These are phyloP conservation scores for Eublepharis macularius DNA, from an alignment of 2,113 vertebrate species.

Conservation along the genomic window DNA sequence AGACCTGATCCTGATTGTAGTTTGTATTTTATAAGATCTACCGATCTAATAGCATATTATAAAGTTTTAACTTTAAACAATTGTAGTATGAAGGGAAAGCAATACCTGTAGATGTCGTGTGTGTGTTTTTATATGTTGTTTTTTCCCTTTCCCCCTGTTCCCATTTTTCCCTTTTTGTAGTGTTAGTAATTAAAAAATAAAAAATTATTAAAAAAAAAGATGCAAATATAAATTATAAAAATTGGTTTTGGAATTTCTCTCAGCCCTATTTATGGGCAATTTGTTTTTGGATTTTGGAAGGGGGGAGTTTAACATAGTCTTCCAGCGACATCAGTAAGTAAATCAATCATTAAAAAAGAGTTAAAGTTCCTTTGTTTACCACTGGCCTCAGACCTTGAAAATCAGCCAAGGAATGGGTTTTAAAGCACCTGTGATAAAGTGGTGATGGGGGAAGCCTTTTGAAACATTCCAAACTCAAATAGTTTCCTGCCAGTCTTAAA, in stretches of 20 bases:
- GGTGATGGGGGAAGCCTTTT: neutral
- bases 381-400: neutral
- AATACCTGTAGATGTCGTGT: too few relatives aligned
- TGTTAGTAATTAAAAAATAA: too few relatives aligned
- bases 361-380: neutral
- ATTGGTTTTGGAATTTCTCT: neutral
- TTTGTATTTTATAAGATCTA: too few relatives aligned
- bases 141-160: too few relatives aligned
- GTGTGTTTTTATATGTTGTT: too few relatives aligned
- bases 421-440: neutral
- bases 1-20: too few relatives aligned
- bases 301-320: neutral
- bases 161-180: too few relatives aligned
- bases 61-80: too few relatives aligned
- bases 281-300: neutral
- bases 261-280: neutral
- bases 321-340: neutral
- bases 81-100: too few relatives aligned
- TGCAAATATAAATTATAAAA: too few relatives aligned
- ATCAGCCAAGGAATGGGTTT: conserved; percentile 1
- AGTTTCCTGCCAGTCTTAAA: conserved; percentile 5
- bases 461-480: neutral
- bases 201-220: too few relatives aligned
- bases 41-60: too few relatives aligned
- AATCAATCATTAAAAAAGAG: neutral